phyloP scores from a whole-genome alignment of 2,888 invertebrate genomes.

The Penaeus monodon region DNA sequence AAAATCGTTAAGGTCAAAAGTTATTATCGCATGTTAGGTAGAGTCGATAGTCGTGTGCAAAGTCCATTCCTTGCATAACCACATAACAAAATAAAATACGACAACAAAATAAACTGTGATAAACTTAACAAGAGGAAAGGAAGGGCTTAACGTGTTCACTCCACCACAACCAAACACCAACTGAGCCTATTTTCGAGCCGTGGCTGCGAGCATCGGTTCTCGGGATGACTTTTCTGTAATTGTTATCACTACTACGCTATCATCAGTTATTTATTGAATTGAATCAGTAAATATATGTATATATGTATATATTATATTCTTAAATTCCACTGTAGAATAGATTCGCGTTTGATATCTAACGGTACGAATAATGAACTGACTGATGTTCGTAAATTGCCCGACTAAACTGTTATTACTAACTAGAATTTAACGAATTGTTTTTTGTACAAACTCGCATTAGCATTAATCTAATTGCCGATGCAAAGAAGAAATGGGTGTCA shows the following conservation, averaged over 20 bases:
- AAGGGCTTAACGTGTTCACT: conserved; percentile 25
- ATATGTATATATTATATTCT: too few species aligned
- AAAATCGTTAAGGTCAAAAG: neutral
- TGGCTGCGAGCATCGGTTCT: conserved; percentile 1
- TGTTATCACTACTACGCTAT: neutral
- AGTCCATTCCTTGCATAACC: conserved; percentile 33
- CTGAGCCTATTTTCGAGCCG: conserved; percentile 43
- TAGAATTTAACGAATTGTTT: too few species aligned
- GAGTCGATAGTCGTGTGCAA: neutral
- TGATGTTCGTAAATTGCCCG: too few species aligned
- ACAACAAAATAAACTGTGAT: neutral
- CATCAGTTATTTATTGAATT: too few species aligned
- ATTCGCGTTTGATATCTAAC: too few species aligned
- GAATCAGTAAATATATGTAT: too few species aligned
- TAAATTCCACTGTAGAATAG: too few species aligned
- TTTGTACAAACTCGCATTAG: too few species aligned
- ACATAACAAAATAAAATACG: neutral
- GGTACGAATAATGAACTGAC: too few species aligned
- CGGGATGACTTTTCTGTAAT: conserved; percentile 8
- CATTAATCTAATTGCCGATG: too few species aligned
- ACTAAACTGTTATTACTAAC: too few species aligned
- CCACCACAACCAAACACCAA: conserved; percentile 42
- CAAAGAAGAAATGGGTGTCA: too few species aligned
- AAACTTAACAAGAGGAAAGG: conserved; percentile 22
- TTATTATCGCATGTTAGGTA: neutral